Percentiles rank a stretch among this genome's conserved stretches.
Conservation (phyloP, 2,888 invertebrate genomes). For the Hyles lineata region DNA sequence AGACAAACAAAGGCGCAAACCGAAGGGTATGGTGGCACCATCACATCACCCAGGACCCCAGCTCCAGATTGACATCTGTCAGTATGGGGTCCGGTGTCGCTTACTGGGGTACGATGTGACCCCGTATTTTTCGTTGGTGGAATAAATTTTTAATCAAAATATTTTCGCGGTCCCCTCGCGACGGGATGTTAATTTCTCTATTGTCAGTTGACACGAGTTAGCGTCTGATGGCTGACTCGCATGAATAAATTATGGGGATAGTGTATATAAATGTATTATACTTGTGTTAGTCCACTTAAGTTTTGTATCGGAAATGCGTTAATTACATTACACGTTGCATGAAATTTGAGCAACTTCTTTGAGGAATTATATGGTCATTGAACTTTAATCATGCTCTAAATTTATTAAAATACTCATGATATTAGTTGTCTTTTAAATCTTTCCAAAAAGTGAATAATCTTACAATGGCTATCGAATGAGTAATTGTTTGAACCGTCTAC, state of each 20-base stretch:
- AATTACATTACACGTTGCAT: not conserved
- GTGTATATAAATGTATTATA: slow-evolving; percentile 33
- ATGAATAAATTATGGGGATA: slow-evolving; percentile 54
- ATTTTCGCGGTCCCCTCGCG: slow-evolving; percentile 66
- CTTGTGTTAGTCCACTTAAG: not conserved
- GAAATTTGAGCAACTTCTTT: not conserved
- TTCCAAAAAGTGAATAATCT: too few species aligned
- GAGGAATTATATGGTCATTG: too few species aligned
- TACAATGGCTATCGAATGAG: too few species aligned
- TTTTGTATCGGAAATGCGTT: not conserved
- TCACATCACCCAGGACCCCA: slow-evolving; percentile 25
- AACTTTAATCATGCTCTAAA: too few species aligned
- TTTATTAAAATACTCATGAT: too few species aligned
- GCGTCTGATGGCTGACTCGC: slow-evolving; percentile 65
- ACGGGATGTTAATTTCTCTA: slow-evolving; percentile 69
- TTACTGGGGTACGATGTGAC: slow-evolving; percentile 55
- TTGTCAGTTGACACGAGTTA: slow-evolving; percentile 75
- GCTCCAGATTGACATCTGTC: slow-evolving; percentile 80
- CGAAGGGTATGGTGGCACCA: slow-evolving; percentile 11
- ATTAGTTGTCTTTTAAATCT: too few species aligned
- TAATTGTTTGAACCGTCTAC: too few species aligned
- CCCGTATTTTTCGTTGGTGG: slow-evolving; percentile 66
- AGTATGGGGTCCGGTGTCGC: slow-evolving; percentile 51
- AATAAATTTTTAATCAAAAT: slow-evolving; percentile 84
- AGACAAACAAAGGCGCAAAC: slow-evolving; percentile 29